Evolutionary conservation across 2,113 vertebrate genomes (phyloP).

Genomic region (Epinephelus fuscoguttatus): DNA sequence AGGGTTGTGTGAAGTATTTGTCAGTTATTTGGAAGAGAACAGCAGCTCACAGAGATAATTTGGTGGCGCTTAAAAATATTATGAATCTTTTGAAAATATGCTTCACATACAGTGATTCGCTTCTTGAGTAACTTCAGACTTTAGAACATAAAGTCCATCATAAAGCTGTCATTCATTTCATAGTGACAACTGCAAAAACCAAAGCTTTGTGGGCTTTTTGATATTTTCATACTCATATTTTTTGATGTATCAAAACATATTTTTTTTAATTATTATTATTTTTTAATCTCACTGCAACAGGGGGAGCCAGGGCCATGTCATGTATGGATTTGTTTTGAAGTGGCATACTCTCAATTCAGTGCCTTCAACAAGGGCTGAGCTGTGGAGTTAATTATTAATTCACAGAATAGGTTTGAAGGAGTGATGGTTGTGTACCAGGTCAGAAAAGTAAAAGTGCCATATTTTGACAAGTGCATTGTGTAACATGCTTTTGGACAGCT

Average conservation of each 20-base stretch:
- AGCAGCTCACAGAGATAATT: constrained; percentile 16
- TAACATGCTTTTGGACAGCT: neutral
- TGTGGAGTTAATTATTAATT: constrained; percentile 24
- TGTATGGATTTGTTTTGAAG: constrained; percentile 18
- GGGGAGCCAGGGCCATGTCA: constrained; percentile 3
- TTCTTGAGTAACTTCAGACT: constrained; percentile 13
- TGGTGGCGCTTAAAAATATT: constrained; percentile 9
- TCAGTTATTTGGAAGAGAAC: constrained; percentile 28
- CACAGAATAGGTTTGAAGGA: constrained; percentile 16
- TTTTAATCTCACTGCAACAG: neutral
- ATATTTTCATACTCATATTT: neutral
- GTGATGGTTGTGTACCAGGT: neutral
- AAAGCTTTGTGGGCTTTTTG: constrained; percentile 7
- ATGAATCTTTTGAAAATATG: constrained; percentile 35
- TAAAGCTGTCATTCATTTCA: constrained; percentile 35
- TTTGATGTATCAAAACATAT: constrained; percentile 3
- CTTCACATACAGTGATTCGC: constrained; percentile 19
- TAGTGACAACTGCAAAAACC: neutral
- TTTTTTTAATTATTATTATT: too few relatives aligned
- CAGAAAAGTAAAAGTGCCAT: constrained; percentile 10
- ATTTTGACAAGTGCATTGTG: neutral
- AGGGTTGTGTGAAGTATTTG: constrained; percentile 24
- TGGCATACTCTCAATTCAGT: constrained; percentile 3
- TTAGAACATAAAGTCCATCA: constrained; percentile 1
- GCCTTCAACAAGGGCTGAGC: neutral